Evolutionary conservation across 2,888 invertebrate genomes (phyloP), one percentile per base, ranked within the genome.

Genomic region (Saturnia japonica): DNA sequence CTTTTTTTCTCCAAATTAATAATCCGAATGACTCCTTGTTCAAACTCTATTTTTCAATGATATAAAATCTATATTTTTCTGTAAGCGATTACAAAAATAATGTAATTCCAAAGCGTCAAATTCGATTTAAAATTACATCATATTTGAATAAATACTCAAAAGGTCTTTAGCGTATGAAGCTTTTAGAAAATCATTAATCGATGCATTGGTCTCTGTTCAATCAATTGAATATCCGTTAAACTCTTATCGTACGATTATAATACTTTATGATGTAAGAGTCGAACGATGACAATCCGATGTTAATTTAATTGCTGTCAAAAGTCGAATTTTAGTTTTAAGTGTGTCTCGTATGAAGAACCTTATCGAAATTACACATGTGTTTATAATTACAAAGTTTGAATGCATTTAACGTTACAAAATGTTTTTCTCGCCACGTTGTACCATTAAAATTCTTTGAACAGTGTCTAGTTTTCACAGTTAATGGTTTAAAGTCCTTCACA

Each of bases 281-380:
- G 77, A 80, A 82, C 82, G 83, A 85, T 87, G 85, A 85, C 89
- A 85, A 86, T 86, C 79, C 77, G 77, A 86, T 88, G 91, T 89
- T 90, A 91, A 91, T 91, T 91, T 88, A 88, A 89, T 85, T 77
- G 82, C 84, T 88, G 88, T 87, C 85, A 86, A 86, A 76, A 69
- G 67, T 67, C 66, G 42, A 71, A 85, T 76, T 78, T 77, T 76
- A 73, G 78, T 77, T 78, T 82, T 77, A 82, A 85, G 83, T 82
- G 80, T 76, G 76, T 75, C 68, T 73, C 73, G 68, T 34, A 43
- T 45, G 60, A 68, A 68, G 34, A 67, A 69, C 67, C 45, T 69
- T 69, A 68, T 68, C 70, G 42, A 34, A 75, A 74, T 73, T 64
- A 73, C 70, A 77, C 74, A 72, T 75, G 70, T 71, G 71, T 71